Evolutionary conservation across 2,113 vertebrate species (phyloP), one percentile per base, ranked within the genome.

Genomic region (Nothocercus julius): DNA sequence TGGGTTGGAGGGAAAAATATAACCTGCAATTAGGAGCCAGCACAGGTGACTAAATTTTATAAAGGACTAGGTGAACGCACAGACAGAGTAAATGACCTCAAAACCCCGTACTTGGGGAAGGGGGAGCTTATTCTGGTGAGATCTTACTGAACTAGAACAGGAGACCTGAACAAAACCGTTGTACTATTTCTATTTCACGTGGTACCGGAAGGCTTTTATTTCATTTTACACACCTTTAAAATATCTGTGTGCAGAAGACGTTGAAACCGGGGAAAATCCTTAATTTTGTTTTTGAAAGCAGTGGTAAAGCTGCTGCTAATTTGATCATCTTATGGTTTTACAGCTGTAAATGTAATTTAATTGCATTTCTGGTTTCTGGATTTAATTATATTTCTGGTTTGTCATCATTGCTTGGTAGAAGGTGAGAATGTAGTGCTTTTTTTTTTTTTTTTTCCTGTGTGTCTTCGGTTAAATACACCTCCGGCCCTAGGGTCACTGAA

Each of bases 381-480:
- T 49, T 49, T 49, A 49, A 24, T 22, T 49, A 22, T 22, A 22
- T 49, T 49, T 49, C 9, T 84, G 28, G n/a, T 79, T 82, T 86
- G 21, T 45, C 34, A 4, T 63, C 63, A 56, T 44, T 73, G 9
- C 21, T 84, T 32, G 24, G 3, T 82, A 79, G 67, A 67, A 85
- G 59, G 75, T 6, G 32, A 70, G 18, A 93, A 90, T 11, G 34
- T 30, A 47, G 47, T 80, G 56, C 73, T 34, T 85, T 76, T 84
- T n/a, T 85, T 34, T 85, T 76, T 84, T n/a, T 85, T 96, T 95
- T 90, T 83, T 83, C 34, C 38, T 68, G 13, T 53, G 42, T 96
- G 91, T 83, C 68, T 58, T 81, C 78, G n/a, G 61, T 88, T 92
- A 92, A 88, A 73, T 81, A 75, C 24, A 58, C 14, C 45, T 36